Conservation (phyloP, 2,113 vertebrate species). For the Ursus arctos region DNA sequence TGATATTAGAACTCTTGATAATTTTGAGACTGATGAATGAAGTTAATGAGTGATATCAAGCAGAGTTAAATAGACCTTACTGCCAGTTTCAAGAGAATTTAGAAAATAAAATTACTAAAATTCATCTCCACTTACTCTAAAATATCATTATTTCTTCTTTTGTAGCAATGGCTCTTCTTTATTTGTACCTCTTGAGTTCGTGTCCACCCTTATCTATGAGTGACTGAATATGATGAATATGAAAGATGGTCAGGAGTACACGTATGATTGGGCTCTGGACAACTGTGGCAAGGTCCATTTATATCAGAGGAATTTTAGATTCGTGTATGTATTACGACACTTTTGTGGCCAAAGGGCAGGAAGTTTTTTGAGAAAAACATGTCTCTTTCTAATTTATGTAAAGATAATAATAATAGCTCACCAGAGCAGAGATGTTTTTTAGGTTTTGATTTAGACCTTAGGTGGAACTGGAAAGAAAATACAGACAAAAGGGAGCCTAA, state of each 20-base stretch:
- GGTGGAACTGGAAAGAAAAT: neutral
- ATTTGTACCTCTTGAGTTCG: neutral
- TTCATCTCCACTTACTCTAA: neutral
- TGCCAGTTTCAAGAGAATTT: neutral
- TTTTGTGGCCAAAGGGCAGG: neutral
- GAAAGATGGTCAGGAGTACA: neutral
- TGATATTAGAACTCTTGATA: neutral
- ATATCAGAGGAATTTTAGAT: neutral
- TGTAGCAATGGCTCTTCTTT: neutral
- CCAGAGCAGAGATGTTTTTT: neutral
- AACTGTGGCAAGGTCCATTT: neutral
- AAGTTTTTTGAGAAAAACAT: neutral
- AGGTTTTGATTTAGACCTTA: neutral
- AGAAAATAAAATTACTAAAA: neutral
- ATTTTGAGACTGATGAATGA: neutral
- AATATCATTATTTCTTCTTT: neutral
- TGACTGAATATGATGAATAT: neutral
- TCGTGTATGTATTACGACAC: neutral
- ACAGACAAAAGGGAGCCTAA: neutral
- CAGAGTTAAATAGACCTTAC: neutral
- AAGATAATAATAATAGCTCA: neutral
- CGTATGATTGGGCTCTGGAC: fast-evolving
- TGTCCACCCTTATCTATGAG: neutral
- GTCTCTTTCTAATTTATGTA: neutral
- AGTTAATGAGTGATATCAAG: neutral